These are phyloP conservation scores for Eupsilia transversa DNA, from an alignment of 2,888 invertebrate genomes.

Conservation along the genomic window DNA sequence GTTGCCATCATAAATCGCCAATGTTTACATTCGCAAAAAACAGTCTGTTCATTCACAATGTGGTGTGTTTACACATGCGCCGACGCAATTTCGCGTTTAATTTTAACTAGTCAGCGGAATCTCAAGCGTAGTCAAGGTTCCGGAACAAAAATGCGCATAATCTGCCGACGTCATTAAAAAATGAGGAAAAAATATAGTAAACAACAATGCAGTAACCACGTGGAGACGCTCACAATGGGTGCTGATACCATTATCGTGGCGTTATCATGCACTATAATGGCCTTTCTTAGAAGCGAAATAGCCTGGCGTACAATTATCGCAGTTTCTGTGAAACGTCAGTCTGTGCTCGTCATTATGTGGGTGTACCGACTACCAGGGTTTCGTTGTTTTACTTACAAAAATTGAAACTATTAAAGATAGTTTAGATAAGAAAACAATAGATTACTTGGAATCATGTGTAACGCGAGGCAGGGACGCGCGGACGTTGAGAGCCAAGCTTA, in stretches of 20 bases:
- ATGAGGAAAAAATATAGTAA: slow-evolving; percentile 67
- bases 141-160: slow-evolving; percentile 50
- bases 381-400: slow-evolving; percentile 62
- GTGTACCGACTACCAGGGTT: slow-evolving; percentile 53
- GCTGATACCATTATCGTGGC: slow-evolving; percentile 83
- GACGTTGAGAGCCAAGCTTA: slow-evolving; percentile 4
- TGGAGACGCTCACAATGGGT: slow-evolving; percentile 70
- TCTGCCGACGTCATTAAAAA: slow-evolving; percentile 55
- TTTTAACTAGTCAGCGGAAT: slow-evolving; percentile 58
- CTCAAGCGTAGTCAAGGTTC: slow-evolving; percentile 55
- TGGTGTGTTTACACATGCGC: slow-evolving; percentile 47
- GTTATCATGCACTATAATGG: slow-evolving; percentile 83
- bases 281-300: slow-evolving; percentile 81
- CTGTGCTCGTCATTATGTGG: slow-evolving; percentile 77
- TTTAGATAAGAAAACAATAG: slow-evolving; percentile 55
- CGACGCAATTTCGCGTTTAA: slow-evolving; percentile 46
- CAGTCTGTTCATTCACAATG: slow-evolving; percentile 63
- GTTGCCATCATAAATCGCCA: slow-evolving; percentile 52
- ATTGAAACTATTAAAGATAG: slow-evolving; percentile 55
- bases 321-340: slow-evolving; percentile 82
- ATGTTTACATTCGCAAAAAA: slow-evolving; percentile 60
- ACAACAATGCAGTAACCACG: slow-evolving; percentile 70
- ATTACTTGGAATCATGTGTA: slow-evolving; percentile 44
- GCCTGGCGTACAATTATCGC: slow-evolving; percentile 82
- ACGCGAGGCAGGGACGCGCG: background rate